Conservation (phyloP, 2,797 vertebrate genomes). For the Molothrus ater region DNA sequence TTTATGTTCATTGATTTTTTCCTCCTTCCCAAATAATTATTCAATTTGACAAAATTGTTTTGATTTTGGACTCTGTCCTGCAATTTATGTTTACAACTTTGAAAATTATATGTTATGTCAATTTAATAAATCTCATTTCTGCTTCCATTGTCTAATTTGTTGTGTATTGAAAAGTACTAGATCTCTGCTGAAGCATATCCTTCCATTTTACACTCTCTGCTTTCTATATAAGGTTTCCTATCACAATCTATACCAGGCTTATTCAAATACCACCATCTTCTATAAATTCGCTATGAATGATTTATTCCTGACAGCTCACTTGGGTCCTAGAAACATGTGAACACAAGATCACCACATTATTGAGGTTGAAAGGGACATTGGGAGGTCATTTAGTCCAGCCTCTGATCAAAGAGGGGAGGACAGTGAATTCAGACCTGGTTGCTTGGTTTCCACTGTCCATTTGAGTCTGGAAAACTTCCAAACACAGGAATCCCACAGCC, state of each 20-base stretch:
- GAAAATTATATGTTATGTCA: neutral
- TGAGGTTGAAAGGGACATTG: neutral
- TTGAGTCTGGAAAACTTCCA: neutral
- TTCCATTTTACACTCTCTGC: neutral
- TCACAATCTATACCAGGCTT: neutral
- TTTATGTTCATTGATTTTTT: neutral
- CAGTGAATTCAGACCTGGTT: neutral
- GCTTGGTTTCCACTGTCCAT: neutral
- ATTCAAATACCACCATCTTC: neutral
- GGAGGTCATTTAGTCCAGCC: neutral
- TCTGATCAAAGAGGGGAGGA: neutral
- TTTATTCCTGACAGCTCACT: neutral
- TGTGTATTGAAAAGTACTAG: neutral
- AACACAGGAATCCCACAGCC: neutral
- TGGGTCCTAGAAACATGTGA: neutral
- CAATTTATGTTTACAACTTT: neutral
- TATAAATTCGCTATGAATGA: neutral
- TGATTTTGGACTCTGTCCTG: neutral
- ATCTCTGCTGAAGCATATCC: neutral
- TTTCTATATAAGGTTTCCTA: neutral
- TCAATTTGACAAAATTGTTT: neutral
- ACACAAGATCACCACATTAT: neutral
- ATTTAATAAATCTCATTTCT: slow-evolving; percentile 13
- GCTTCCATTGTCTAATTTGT: neutral
- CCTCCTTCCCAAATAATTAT: neutral